phyloP scores from a whole-genome alignment of 30 jellyfish, hydroid and myxozoan genomes.

The Aurelia aurita region DNA sequence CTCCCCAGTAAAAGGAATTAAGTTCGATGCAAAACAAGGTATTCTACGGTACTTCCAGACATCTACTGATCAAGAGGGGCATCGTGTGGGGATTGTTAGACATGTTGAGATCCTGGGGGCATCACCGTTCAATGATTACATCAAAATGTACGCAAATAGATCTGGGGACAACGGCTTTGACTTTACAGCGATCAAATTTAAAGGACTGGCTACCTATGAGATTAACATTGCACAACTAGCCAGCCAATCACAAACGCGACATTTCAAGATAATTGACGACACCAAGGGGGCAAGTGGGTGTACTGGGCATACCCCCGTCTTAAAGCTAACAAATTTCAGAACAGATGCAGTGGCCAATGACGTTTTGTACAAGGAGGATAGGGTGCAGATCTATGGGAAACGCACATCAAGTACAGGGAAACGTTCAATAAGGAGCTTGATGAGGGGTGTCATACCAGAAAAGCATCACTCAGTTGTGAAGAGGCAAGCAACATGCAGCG shows the following conservation, averaged over 20 bases:
- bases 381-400: conserved; percentile 1
- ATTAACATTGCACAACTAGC: background rate
- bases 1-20: conserved; percentile 8
- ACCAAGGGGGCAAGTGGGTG: background rate
- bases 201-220: conserved; percentile 21
- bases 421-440: background rate
- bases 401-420: background rate
- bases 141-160: conserved; percentile 12
- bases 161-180: background rate
- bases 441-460: background rate
- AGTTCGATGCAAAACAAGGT: background rate
- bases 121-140: conserved; percentile 18
- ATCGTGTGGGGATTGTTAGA: conserved; percentile 9
- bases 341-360: conserved; percentile 33
- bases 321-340: background rate
- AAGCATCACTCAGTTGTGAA: background rate
- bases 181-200: background rate
- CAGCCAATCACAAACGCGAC: background rate
- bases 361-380: background rate
- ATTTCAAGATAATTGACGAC: conserved; percentile 14
- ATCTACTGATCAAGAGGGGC: background rate
- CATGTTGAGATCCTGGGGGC: conserved; percentile 12
- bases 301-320: conserved; percentile 1
- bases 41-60: background rate
- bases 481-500: background rate